Conservation (phyloP, 1,140 invertebrate genomes). For the Ostrea edulis region DNA sequence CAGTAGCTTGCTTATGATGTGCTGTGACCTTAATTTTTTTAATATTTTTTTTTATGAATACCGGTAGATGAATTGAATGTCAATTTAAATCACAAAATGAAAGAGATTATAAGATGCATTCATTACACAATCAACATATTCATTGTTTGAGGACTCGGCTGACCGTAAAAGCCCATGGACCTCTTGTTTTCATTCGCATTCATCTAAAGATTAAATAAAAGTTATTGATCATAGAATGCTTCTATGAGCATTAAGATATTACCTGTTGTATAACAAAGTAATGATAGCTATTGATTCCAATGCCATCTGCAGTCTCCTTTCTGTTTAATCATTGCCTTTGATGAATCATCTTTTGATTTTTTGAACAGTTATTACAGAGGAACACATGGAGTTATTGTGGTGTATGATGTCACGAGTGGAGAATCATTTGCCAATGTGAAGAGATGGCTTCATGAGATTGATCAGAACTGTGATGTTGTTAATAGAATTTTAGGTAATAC, state of each 20-base stretch:
- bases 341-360: conserved; percentile 42
- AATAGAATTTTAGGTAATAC: conserved; percentile 96
- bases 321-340: neutral
- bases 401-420: conserved; percentile 99
- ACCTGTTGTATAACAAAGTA: neutral
- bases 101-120: no score
- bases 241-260: neutral
- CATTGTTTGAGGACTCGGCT: no score
- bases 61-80: no score
- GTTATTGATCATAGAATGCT: conserved; percentile 3
- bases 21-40: no score
- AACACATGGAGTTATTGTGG: conserved; percentile 99
- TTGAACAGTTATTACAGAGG: conserved; percentile 95
- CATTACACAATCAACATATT: no score
- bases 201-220: neutral
- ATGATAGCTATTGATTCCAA: neutral
- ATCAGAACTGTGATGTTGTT: conserved; percentile 99
- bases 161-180: no score
- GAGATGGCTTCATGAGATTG: conserved; percentile 96
- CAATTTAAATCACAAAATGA: no score
- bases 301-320: neutral
- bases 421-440: conserved; percentile 99
- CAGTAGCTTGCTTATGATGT: no score
- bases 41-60: no score
- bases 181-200: no score